Base-by-base conservation (phyloP, 2,797 vertebrate genomes). In the Acipenser oxyrinchus region DNA sequence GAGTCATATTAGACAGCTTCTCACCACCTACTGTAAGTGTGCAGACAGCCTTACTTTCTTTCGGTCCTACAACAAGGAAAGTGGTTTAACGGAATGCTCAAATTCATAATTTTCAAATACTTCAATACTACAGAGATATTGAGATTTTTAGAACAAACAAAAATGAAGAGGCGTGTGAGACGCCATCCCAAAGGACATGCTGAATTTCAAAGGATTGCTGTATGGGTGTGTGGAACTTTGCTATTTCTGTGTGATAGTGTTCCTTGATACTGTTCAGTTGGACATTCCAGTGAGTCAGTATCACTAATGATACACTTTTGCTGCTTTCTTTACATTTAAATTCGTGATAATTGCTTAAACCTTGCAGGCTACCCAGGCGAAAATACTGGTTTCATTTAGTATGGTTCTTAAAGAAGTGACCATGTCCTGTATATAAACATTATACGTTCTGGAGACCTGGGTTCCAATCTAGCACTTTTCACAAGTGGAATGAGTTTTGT, bases 1-100 rank as follows among this genome's bases (percentile, higher is more conserved):
- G 82, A 3, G 92, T 91, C 93, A 96, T 90, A 59, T 87, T 79
- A 8, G 93, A 92, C 71, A 98, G 79, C 72, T 84, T 89, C 77
- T 95, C 89, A 8, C 85, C 86, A 63, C 88, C 84, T 49, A 94
- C 87, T 0, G 84, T 89, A 60, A 75, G 65, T 76, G 70, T 75
- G 74, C 6, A 68, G 61, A 80, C 57, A 0, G 85, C 71, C 64
- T 83, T 84, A 60, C 80, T 84, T 72, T 72, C 76, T 1, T 78
- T 76, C 10, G 72, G 68, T 48, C 77, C 92, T 93, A 73, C 15
- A 75, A 75, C 71, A 72, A 77, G 68, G 66, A 69, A 49, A 76
- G 64, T 8, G 73, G 8, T 49, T n/a, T 1, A 7, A 1, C 7
- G 15, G 1, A 64, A 4, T 10, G 51, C 4, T 9, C 11, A n/a